Evolutionary conservation across 2,888 invertebrate genomes (phyloP).

Genomic region (Sphinx pinastri): DNA sequence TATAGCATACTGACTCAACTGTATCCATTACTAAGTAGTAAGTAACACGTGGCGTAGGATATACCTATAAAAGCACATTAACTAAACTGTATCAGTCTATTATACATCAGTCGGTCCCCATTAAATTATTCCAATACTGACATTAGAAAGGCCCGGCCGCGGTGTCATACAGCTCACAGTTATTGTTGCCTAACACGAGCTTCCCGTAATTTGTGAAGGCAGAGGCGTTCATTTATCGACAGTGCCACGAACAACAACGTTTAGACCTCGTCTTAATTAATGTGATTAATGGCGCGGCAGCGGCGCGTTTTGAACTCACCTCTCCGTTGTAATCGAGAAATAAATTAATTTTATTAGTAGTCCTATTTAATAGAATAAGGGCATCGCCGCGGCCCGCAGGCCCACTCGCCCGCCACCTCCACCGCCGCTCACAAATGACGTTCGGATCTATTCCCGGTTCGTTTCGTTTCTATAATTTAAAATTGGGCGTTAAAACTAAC

Average conservation of each 20-base stretch:
- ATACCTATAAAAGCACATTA: too few species aligned
- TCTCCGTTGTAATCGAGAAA: slow-evolving; percentile 81
- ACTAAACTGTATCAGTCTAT: too few species aligned
- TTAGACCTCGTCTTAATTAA: slow-evolving; percentile 81
- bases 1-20: too few species aligned
- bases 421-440: slow-evolving; percentile 54
- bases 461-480: slow-evolving; percentile 75
- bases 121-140: background rate
- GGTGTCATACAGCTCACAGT: slow-evolving; percentile 28
- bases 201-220: slow-evolving; percentile 57
- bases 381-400: slow-evolving; percentile 47
- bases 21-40: too few species aligned
- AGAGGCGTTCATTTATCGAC: slow-evolving; percentile 67
- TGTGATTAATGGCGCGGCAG: slow-evolving; percentile 79
- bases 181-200: slow-evolving; percentile 60
- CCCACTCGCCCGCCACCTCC: slow-evolving; percentile 17
- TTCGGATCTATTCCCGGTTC: slow-evolving; percentile 62
- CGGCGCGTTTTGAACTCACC: slow-evolving; percentile 76
- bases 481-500: slow-evolving; percentile 78
- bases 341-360: slow-evolving; percentile 83
- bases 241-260: slow-evolving; percentile 76
- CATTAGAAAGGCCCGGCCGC: background rate
- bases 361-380: slow-evolving; percentile 78
- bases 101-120: too few species aligned
- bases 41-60: too few species aligned